A percentile compares a stretch with the other conserved stretches of the same genome.
Conservation (phyloP, 2,888 invertebrate species). For the Cerastis leucographa region DNA sequence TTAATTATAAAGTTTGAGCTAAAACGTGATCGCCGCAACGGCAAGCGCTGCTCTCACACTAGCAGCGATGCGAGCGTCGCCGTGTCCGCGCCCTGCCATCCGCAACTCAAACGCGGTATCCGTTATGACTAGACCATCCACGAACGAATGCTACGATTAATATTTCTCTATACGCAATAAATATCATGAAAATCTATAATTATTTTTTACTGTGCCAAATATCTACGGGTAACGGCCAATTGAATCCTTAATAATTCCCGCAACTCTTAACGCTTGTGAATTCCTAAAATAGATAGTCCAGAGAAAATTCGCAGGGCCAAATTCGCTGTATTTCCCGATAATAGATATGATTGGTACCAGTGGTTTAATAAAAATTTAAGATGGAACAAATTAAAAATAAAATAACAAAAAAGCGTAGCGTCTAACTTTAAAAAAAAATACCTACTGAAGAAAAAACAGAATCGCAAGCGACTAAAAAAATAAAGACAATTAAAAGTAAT, state of each 20-base stretch:
- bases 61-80: neutral
- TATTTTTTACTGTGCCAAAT: neutral
- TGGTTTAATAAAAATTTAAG: neutral
- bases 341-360: neutral
- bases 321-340: constrained; percentile 51
- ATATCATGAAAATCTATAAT: neutral
- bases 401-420: constrained; percentile 40
- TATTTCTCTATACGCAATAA: neutral
- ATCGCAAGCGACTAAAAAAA: constrained; percentile 62
- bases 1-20: neutral
- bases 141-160: neutral
- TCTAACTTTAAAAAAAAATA: neutral
- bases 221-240: neutral
- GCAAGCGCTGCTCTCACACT: neutral
- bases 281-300: neutral
- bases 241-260: neutral
- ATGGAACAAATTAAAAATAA: neutral
- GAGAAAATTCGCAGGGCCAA: constrained; percentile 60
- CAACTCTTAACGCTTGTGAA: neutral
- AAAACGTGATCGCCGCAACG: neutral
- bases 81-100: constrained; percentile 5
- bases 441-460: neutral
- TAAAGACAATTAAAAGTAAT: neutral
- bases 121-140: neutral
- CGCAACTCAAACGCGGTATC: neutral